A percentile compares a stretch with the other conserved stretches of the same genome.
phyloP scores from a whole-genome alignment of 2,888 invertebrate species.

The Athalia cordata region DNA sequence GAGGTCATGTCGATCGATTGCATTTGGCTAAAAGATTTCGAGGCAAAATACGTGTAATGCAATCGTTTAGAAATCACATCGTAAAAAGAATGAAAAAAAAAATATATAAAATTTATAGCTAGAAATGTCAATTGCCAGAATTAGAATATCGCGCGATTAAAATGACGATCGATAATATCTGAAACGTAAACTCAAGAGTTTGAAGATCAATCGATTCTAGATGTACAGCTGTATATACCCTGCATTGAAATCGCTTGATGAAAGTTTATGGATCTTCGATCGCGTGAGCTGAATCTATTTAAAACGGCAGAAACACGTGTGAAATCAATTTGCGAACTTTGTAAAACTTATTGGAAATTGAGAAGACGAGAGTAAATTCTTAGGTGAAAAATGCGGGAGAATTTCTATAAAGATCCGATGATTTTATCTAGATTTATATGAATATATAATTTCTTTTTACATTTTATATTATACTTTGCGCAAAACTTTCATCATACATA shows the following conservation, averaged over 20 bases:
- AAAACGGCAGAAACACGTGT: not conserved
- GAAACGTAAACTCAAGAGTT: not conserved
- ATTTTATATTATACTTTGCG: not conserved
- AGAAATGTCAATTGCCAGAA: too few species aligned
- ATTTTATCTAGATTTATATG: too few species aligned
- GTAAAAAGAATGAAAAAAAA: too few species aligned
- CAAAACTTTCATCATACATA: conserved; percentile 5
- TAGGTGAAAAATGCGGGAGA: not conserved
- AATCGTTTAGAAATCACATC: too few species aligned
- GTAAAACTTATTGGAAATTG: conserved; percentile 10
- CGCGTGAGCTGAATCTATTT: conserved; percentile 31
- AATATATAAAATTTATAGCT: too few species aligned
- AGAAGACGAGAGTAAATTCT: not conserved
- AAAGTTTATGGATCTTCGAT: conserved; percentile 36
- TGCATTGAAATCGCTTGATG: conserved; percentile 6
- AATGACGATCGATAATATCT: too few species aligned
- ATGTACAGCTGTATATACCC: not conserved
- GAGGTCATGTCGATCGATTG: too few species aligned
- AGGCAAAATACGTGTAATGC: too few species aligned
- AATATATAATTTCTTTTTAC: not conserved
- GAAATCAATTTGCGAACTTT: not conserved
- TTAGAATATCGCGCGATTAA: too few species aligned
- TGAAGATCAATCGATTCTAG: not conserved
- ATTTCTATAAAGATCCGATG: too few species aligned
- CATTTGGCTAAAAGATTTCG: too few species aligned